Evolutionary conservation across 35 echinoderm and acorn worm genomes (phyloP).

Genomic region (Hemicentrotus pulcherrimus): DNA sequence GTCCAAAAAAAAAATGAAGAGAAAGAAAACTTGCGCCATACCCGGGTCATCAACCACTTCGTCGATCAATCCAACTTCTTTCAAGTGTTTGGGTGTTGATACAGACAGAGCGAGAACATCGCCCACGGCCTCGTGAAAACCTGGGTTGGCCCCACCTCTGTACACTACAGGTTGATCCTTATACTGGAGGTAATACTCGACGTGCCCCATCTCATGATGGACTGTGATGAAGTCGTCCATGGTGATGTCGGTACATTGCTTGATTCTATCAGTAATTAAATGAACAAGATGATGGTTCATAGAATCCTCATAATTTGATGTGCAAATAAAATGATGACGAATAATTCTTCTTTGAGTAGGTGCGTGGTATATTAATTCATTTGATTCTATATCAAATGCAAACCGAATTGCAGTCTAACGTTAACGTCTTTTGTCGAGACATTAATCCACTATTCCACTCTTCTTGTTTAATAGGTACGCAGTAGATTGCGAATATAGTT

Average conservation of each 20-base stretch:
- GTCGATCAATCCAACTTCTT: constrained; percentile 70
- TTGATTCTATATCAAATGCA: no score
- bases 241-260: constrained; percentile 90
- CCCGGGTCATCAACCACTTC: constrained; percentile 72
- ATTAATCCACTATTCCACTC: no score
- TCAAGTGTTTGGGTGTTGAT: constrained; percentile 77
- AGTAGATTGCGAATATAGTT: no score
- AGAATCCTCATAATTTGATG: no score
- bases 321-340: no score
- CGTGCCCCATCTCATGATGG: constrained; percentile 96
- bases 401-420: no score
- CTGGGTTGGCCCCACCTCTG: constrained; percentile 76
- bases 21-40: neutral
- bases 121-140: constrained; percentile 92
- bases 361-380: no score
- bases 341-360: no score
- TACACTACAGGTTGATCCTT: constrained; percentile 82
- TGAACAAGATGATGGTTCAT: no score
- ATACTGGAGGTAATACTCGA: constrained; percentile 90
- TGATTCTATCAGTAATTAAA: constrained; percentile 61
- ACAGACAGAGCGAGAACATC: constrained; percentile 87
- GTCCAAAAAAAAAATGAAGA: neutral
- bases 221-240: constrained; percentile 88
- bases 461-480: no score
- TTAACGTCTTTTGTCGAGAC: no score